Evolutionary conservation across 2,888 invertebrate genomes (phyloP).

Genomic region (Cephus nigrinus): DNA sequence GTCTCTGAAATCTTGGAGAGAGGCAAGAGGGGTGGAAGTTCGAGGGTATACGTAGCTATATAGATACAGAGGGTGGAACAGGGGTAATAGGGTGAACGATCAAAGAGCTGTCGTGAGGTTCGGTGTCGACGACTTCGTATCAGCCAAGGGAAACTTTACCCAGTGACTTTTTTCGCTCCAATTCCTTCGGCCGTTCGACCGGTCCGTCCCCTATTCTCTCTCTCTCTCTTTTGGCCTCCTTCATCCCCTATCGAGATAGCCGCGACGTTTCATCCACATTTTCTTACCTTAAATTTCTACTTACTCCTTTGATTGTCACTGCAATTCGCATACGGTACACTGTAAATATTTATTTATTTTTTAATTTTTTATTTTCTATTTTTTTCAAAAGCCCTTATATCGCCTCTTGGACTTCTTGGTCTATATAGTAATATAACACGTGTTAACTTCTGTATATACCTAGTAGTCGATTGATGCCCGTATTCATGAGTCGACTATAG

Average conservation of each 20-base stretch:
- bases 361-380: neutral
- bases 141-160: neutral
- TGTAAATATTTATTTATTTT: neutral
- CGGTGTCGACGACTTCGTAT: neutral
- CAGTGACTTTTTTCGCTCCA: neutral
- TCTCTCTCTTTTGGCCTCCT: neutral
- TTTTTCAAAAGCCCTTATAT: neutral
- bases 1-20: neutral
- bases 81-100: neutral
- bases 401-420: neutral
- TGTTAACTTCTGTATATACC: neutral
- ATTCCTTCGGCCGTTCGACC: neutral
- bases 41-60: neutral
- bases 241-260: neutral
- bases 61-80: neutral
- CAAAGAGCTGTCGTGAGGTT: neutral
- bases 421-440: neutral
- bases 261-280: neutral
- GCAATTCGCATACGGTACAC: neutral
- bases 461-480: neutral
- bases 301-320: neutral
- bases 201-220: too few species aligned
- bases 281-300: neutral
- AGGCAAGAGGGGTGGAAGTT: neutral
- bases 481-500: neutral